Conservation (phyloP, 35 echinoderm and acorn worm genomes). For the Eucidaris tribuloides region DNA sequence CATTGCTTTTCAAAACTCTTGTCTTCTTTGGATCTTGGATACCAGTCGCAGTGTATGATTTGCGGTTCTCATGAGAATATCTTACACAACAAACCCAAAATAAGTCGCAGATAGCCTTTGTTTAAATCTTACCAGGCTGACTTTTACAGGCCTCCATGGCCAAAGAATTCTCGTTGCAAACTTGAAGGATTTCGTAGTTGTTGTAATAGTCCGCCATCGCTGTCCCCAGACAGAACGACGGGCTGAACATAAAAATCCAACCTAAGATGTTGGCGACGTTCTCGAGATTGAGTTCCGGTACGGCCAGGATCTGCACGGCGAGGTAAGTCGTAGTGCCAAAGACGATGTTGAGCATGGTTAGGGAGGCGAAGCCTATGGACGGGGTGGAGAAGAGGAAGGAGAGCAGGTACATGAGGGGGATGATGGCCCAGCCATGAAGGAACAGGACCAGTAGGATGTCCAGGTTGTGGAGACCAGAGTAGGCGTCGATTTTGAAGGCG, state of each 20-base stretch:
- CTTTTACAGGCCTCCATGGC: constrained; percentile 39
- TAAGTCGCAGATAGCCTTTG: too few relatives aligned
- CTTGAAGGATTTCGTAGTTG: constrained; percentile 65
- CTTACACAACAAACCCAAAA: too few relatives aligned
- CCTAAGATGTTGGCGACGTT: constrained; percentile 55
- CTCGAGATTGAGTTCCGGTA: constrained; percentile 73
- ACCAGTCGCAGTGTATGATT: too few relatives aligned
- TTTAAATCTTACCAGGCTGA: constrained; percentile 62
- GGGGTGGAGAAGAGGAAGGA: constrained; percentile 84
- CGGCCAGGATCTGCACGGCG: constrained; percentile 70
- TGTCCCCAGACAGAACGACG: constrained; percentile 78
- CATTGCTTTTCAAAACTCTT: too few relatives aligned
- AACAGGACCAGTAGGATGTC: constrained; percentile 74
- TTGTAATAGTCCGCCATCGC: constrained; percentile 88
- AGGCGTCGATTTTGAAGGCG: constrained; percentile 68
- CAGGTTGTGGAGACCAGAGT: constrained; percentile 45
- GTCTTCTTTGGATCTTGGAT: too few relatives aligned
- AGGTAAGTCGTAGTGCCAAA: constrained; percentile 75
- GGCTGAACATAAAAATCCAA: constrained; percentile 87
- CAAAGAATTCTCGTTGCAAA: constrained; percentile 58
- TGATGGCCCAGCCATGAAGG: constrained; percentile 95
- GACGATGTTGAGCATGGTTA: constrained; percentile 95
- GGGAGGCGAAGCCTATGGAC: constrained; percentile 78
- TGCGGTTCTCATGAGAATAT: too few relatives aligned
- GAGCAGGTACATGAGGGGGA: constrained; percentile 94